Base-by-base conservation (phyloP, 2,888 invertebrate species). In the Clunio marinus region DNA sequence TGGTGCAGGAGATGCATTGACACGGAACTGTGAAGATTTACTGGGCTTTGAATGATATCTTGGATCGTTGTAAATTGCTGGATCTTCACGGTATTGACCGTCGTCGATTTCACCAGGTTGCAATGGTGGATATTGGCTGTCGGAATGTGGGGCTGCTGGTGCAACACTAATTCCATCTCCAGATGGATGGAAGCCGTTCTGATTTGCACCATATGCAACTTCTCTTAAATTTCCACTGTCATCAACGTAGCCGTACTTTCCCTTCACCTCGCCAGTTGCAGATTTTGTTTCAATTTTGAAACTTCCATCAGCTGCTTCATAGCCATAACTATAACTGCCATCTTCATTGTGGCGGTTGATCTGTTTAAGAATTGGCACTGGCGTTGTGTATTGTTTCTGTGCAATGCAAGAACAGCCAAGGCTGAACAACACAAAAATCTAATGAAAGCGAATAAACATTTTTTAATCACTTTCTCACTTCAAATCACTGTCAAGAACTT, bases 231-330 rank as follows among this genome's bases (percentile, higher is more conserved):
- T 85, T 0, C 93, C 93, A 24, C 80, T 80, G 73, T 88, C 90
- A 72, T 93, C 93, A 1, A 91, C 83, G 76, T 92, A 93, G n/a
- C 93, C 93, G 74, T 93, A 93, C 76, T 93, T 93, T 70, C 93
- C 93, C 63, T 86, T 88, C 0, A 93, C 91, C 74, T 92, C 91
- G 0, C 93, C 93, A 57, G 84, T 87, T 0, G 89, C 83, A 73
- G 89, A 89, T 77, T 92, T 93, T 1, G 92, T 91, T 77, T 93
- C 93, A 71, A 93, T 91, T 80, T 92, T 92, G 81, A 89, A 92
- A 60, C 88, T 86, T 27, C 91, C 91, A 74, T 93, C 93, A 0
- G 91, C 93, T 0, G 85, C 89, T 77, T 93, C 93, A 77, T 90
- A 93, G 0, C 92, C 93, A 74, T 88, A 93, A 73, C 90, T 91